phyloP scores from a whole-genome alignment of 2,113 vertebrate genomes.

The Emydura subglobosa region DNA sequence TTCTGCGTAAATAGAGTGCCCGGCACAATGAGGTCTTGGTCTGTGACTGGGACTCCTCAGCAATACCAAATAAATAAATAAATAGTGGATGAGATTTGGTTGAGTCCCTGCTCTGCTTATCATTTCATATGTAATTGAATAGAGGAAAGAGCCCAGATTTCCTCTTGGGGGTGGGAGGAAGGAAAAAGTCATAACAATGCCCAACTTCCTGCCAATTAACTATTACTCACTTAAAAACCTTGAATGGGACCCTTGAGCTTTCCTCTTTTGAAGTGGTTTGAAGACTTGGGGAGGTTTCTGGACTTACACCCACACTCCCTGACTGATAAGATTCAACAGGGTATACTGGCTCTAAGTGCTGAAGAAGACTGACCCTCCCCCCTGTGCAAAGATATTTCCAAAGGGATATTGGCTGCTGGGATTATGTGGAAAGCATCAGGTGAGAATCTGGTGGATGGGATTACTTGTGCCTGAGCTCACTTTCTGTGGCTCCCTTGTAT shows the following conservation, averaged over 20 bases:
- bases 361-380: not conserved
- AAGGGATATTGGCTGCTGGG: not conserved
- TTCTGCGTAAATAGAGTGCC: not conserved
- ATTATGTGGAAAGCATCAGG: not conserved
- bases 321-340: not conserved
- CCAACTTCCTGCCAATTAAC: constrained; percentile 62
- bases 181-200: constrained; percentile 48
- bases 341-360: not conserved
- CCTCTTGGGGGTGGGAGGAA: constrained; percentile 25
- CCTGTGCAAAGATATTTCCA: not conserved
- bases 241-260: constrained; percentile 26
- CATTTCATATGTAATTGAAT: constrained; percentile 1
- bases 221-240: constrained; percentile 39
- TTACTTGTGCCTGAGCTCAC: not conserved
- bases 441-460: not conserved
- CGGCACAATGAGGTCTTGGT: not conserved
- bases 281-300: not conserved
- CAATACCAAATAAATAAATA: constrained; percentile 18
- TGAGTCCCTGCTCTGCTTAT: constrained; percentile 40
- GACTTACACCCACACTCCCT: not conserved
- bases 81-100: constrained; percentile 22
- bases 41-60: not conserved
- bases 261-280: constrained; percentile 1
- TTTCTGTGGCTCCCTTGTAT: not conserved
- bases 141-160: constrained; percentile 37